Evolutionary conservation across 2,113 vertebrate species (phyloP), one percentile per base, ranked within the genome.

Genomic region (Emydura subglobosa): DNA sequence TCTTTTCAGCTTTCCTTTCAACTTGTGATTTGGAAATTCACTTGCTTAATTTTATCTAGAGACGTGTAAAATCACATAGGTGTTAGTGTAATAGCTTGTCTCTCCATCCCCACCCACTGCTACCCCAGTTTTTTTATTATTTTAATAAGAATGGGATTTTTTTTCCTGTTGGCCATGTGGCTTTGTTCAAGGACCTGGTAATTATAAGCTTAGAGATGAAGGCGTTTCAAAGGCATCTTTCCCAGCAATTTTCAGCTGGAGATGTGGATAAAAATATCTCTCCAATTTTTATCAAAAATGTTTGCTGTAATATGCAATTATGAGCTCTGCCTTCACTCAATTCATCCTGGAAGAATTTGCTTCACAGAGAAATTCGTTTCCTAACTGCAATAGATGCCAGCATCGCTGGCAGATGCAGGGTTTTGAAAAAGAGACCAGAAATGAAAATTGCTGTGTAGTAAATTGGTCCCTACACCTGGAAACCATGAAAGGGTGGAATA

Each of bases 191-290:
- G 96, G 97, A 97, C 97, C 97, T 92, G 87, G 97, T 98, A 98
- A 98, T 98, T 98, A 97, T 65, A 98, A 93, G 97, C 97, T 98
- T 97, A 95, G 96, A 95, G 96, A 97, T 97, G 97, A 97, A 91
- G 97, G 94, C 95, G 98, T 98, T 98, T 97, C 97, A 98, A 98
- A 98, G 98, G 97, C 96, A 98, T 98, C 97, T 98, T 98, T 98
- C 91, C 97, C 93, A 97, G 97, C 97, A 97, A 97, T 98, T 98
- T 98, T 97, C 98, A 98, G 94, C 97, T 98, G 97, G 97, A 98
- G 98, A 98, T 94, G 89, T 95, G 94, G 98, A 96, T 98, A 97
- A 98, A 98, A 98, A 98, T 98, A 98, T 98, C 97, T 96, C 88
- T 59, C 85, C 49, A 83, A 7, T 95, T 98, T 98, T 98, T 98